Evolutionary conservation across 2,888 invertebrate species (phyloP), one percentile per base, ranked within the genome.

Genomic region (Hylaea fasciaria): DNA sequence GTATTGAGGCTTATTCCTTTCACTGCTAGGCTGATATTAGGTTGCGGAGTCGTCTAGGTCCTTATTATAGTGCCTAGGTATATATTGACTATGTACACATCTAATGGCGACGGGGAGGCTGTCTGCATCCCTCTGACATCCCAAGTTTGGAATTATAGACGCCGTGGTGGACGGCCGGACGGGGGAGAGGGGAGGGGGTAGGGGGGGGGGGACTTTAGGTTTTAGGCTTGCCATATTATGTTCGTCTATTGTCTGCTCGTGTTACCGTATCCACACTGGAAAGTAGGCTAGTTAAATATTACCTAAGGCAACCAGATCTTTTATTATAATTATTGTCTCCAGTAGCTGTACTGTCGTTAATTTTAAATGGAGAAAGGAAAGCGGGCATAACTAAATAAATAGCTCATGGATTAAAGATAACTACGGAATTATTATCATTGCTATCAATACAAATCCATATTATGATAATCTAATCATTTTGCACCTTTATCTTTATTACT

Each of bases 61-160:
- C 44, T 52, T 52, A 51, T 46, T 45, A 51, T 22, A 45, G 39
- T 45, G 14, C 44, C 45, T 54, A 46, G 35, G 14, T 37, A 47
- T 13, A 43, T 50, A 17, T 44, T 29, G n/a, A n/a, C n/a, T n/a
- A n/a, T n/a, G 47, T 45, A 54, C 14, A 28, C 14, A 51, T 60
- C 45, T 58, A 62, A 67, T 62, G 77, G 77, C 76, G 78, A 65
- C 62, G 46, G 75, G 67, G 63, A 63, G 66, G 57, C 51, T 51
- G 63, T 52, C 62, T 62, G 60, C 63, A 65, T 64, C 71, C 57
- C 54, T 66, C 62, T 58, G 62, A 47, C 35, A 12, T 55, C 45
- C 57, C 59, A 57, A 47, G 47, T 47, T 45, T 49, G 61, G 58
- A 51, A 68, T 56, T 57, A 56, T 65, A 62, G 45, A 56, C 41